Evolutionary conservation across 1,140 invertebrate genomes (phyloP), one percentile per base, ranked within the genome.

Genomic region (Lepidostoma basale): DNA sequence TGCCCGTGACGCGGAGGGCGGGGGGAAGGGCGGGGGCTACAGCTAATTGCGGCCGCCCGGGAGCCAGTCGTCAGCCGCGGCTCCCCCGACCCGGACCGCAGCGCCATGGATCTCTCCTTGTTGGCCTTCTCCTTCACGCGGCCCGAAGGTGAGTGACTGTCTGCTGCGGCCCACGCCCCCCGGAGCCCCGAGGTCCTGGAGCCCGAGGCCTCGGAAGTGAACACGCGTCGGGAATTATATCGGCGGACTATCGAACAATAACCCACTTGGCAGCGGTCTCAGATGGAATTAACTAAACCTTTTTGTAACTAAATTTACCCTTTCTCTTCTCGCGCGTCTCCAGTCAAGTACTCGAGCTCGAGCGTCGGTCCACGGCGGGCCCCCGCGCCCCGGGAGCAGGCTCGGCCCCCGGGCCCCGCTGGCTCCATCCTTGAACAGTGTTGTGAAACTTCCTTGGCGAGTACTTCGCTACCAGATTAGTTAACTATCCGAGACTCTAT

Each of bases 111-210:
- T 22, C 52, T 56, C 16, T 56, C 52, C 26, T n/a, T 33, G 12
- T 33, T 33, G 30, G 2, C n/a, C 6, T 60, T 60, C 56, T 60
- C 56, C 56, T 60, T 60, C 39, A 42, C 56, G 56, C 33, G 56
- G 33, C 36, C 56, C 36, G 56, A 60, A 60, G 56, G 56, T n/a
- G n/a, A n/a, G n/a, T n/a, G n/a, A n/a, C 30, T 12, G 5, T 12
- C 30, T 33, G 30, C 12, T 12, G 5, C 30, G 30, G 6, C 30
- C 30, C 12, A 12, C 30, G 30, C 30, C 30, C 6, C 30, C 12
- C 30, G 6, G 30, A 6, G 30, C 5, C 30, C 30, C 30, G 30
- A 6, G 12, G 30, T 33, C 5, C 30, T 12, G 30, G 12, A 5
- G 5, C 30, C 12, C 30, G 30, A 33, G 12, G 5, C 30, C 6